phyloP scores from a whole-genome alignment of 2,888 invertebrate genomes.

The Hyposoter didymator region DNA sequence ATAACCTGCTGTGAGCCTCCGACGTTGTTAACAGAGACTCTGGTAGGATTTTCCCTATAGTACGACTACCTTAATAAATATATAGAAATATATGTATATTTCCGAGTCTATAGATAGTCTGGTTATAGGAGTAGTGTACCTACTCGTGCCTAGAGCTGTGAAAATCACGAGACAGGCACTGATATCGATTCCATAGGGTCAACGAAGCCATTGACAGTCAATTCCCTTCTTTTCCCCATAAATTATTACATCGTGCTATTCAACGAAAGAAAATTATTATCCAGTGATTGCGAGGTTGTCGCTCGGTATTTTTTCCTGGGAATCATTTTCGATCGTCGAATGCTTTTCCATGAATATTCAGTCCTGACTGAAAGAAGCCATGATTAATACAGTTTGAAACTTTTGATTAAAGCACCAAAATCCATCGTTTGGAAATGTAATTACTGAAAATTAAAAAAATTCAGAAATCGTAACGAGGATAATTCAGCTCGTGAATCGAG shows the following conservation, averaged over 20 bases:
- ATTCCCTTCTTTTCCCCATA: conserved; percentile 14
- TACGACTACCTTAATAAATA: conserved; percentile 32
- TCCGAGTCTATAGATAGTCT: not conserved
- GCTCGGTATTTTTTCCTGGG: not conserved
- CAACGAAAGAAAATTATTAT: conserved; percentile 34
- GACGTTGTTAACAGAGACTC: conserved; percentile 64
- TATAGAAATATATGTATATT: conserved; percentile 15
- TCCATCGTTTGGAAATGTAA: conserved; percentile 1
- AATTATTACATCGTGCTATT: not conserved
- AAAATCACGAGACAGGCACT: conserved; percentile 55
- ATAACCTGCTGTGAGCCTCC: conserved; percentile 23
- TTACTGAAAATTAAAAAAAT: not conserved
- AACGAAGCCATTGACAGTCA: conserved; percentile 49
- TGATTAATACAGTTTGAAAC: not conserved
- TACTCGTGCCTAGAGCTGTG: conserved; percentile 41
- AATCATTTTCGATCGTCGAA: not conserved
- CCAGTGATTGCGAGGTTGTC: not conserved
- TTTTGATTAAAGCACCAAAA: not conserved
- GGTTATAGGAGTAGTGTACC: not conserved
- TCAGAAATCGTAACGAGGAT: not conserved
- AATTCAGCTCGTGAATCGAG: not conserved
- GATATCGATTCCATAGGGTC: conserved; percentile 66
- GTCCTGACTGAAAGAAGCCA: not conserved
- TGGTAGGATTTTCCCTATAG: conserved; percentile 30
- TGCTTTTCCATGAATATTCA: conserved; percentile 1